Base-by-base conservation (phyloP, 2,797 vertebrate species). In the Hafferia zeledoni region DNA sequence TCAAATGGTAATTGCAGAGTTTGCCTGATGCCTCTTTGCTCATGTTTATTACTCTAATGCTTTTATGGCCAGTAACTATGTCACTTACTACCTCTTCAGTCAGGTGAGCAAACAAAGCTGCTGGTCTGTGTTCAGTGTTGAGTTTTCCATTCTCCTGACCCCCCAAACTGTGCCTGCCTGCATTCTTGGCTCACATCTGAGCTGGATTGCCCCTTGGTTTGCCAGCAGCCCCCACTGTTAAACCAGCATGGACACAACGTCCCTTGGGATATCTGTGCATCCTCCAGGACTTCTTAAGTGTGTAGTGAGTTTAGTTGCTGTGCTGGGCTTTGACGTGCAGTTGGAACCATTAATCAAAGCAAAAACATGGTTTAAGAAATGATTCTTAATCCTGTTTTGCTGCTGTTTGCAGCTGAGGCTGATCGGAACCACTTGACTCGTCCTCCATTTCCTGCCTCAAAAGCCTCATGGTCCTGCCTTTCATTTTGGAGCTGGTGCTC, bases 391-490 rank as follows among this genome's bases (percentile, higher is more conserved):
- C 82, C 9, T 89, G 91, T 87, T 89, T 89, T 61, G 89, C 83
- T 82, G 86, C 80, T 78, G 89, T 87, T 89, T 0, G 4, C 76
- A 82, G 96, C 90, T 90, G 89, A 92, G 90, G 20, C 90, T 72
- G 89, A 74, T 10, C 10, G 20, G 70, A 83, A 56, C 2, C 77
- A 71, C 85, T 15, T 33, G 31, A 59, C 53, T 89, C 41, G 33
- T 77, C 92, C 95, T 96, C 96, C 96, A 96, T 96, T 96, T 96
- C 96, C 96, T 96, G 95, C 93, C 52, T 91, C 89, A 4, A 57
- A 92, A 84, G 76, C 92, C 92, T 96, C 33, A 1, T 93, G 84
- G 91, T 83, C 91, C 93, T 94, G 89, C 82, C 94, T 77, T 92
- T 95, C 96, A 91, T 96, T 96, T 96, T 95, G 93, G 96, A 92